Conservation (phyloP, 2,888 invertebrate species). For the Lymantria dispar region DNA sequence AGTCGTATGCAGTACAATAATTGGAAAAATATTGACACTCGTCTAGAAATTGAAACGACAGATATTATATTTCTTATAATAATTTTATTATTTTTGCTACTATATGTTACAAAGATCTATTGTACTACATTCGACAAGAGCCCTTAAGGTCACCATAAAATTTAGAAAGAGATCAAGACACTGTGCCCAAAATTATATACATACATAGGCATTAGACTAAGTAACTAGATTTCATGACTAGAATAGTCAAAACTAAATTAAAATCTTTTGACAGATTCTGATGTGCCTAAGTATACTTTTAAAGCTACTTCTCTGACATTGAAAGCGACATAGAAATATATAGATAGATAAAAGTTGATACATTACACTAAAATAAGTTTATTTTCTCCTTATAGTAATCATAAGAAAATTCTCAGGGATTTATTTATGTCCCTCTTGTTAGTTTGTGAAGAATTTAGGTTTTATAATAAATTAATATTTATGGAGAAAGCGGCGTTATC, state of each 20-base stretch:
- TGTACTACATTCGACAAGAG: constrained; percentile 22
- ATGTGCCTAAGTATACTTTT: constrained; percentile 36
- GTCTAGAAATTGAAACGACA: constrained; percentile 1
- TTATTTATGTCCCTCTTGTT: constrained; percentile 30
- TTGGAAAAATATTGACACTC: neutral
- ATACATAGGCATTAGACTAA: constrained; percentile 31
- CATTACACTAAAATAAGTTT: constrained; percentile 67
- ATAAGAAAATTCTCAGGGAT: constrained; percentile 73
- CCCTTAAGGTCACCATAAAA: constrained; percentile 13
- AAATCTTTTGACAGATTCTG: constrained; percentile 30
- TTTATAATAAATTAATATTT: neutral
- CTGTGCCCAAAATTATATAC: constrained; percentile 33
- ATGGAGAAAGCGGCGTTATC: too few relatives aligned
- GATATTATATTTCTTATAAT: neutral
- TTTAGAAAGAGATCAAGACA: constrained; percentile 28
- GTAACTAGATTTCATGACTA: constrained; percentile 41
- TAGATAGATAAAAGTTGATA: constrained; percentile 64
- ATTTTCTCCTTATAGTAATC: constrained; percentile 75
- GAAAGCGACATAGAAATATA: constrained; percentile 77
- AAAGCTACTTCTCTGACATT: constrained; percentile 60
- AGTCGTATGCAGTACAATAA: constrained; percentile 28
- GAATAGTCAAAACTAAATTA: constrained; percentile 39
- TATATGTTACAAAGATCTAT: constrained; percentile 4
- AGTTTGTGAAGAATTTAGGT: constrained; percentile 28
- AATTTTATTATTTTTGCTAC: constrained; percentile 1